Evolutionary conservation across 2,797 vertebrate genomes (phyloP), one percentile per base, ranked within the genome.

Genomic region (Danio albolineatus): DNA sequence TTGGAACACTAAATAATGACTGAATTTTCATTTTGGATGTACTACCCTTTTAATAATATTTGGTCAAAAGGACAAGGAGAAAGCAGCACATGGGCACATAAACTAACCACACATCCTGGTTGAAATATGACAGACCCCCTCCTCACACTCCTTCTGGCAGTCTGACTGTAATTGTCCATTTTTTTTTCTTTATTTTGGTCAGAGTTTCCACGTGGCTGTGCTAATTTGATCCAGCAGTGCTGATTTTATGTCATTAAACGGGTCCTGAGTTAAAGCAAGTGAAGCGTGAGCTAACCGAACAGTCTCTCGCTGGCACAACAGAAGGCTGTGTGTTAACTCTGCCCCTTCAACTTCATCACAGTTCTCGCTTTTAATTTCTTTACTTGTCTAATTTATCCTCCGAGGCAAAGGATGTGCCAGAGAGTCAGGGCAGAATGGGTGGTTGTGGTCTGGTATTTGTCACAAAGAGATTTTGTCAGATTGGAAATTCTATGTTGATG

Each of bases 181-280:
- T 74, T 80, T 74, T 80, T 76, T 51, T 80, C 66, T 90, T 79
- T 86, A 90, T 88, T 88, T 88, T 90, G 84, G 88, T 92, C 88
- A 89, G 79, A 85, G 79, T 89, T 83, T 89, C 92, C 89, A 91
- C 82, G 84, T 86, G 87, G 87, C 87, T 49, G 12, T 48, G 56
- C 60, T 91, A 90, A 92, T 93, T 92, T 86, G 86, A 88, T 91
- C 88, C 91, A 93, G 92, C 80, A 84, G 81, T 87, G 78, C 41
- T 73, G 82, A 84, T 82, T 82, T 80, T 74, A 82, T 73, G 28
- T 87, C 82, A 86, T 88, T 88, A 87, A 85, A 61, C 60, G 60
- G 78, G 75, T 86, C 69, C 83, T 84, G 79, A 84, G 86, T 81
- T 17, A 74, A 85, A 89, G 84, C 53, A 64, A 85, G 87, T 59